Evolutionary conservation across 2,797 vertebrate species (phyloP).

Genomic region (Argyrosomus regius): DNA sequence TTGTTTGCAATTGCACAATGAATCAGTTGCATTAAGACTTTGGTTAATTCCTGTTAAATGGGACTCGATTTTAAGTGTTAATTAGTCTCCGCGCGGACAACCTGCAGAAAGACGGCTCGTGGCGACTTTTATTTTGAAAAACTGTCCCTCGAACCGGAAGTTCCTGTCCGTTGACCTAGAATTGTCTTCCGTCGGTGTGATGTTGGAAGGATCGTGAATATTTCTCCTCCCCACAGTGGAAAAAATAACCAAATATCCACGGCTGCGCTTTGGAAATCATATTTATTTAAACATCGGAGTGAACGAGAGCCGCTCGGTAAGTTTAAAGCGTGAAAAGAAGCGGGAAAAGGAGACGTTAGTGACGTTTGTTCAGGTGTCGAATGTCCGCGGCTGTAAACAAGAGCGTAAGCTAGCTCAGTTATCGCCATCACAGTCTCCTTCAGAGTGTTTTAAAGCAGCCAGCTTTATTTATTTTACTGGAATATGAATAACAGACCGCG

Average conservation of each 20-base stretch:
- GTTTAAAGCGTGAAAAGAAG: not conserved
- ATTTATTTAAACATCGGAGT: not conserved
- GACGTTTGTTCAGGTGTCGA: conserved; percentile 34
- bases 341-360: not conserved
- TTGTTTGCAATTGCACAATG: not conserved
- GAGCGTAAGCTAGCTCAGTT: not conserved
- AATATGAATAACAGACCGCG: rapidly evolving
- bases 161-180: conserved; percentile 1
- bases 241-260: not conserved
- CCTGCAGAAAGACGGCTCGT: too few species aligned
- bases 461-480: not conserved
- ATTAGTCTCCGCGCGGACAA: too few species aligned
- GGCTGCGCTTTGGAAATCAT: not conserved
- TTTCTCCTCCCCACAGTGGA: not conserved
- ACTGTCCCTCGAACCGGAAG: conserved; percentile 37
- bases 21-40: not conserved
- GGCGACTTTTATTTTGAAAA: conserved; percentile 45
- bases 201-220: conserved; percentile 29
- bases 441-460: too few species aligned
- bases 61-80: not conserved
- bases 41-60: not conserved
- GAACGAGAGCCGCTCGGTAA: conserved; percentile 46
- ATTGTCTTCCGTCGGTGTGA: conserved; percentile 27
- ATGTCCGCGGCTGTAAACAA: conserved; percentile 64
- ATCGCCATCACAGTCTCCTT: rapidly evolving